Evolutionary conservation across 2,797 vertebrate species (phyloP).

Genomic region (Alosa sapidissima): DNA sequence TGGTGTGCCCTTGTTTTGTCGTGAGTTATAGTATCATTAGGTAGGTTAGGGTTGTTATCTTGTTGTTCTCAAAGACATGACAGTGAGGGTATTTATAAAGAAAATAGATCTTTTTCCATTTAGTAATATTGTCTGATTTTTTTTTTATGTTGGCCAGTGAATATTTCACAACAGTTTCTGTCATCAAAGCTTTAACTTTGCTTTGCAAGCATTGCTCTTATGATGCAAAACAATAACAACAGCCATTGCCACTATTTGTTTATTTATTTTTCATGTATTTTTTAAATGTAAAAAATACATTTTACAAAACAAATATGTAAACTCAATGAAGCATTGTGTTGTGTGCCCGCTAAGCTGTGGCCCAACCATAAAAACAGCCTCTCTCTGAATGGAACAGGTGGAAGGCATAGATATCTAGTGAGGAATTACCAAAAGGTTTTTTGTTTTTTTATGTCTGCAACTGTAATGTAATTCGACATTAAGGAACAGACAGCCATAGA

Average conservation of each 20-base stretch:
- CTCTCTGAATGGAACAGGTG: neutral
- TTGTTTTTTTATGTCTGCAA: neutral
- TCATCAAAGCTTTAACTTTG: constrained; percentile 34
- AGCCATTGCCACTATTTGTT: neutral
- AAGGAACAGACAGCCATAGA: constrained; percentile 25
- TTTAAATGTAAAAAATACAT: too few relatives aligned
- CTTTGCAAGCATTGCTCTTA: constrained; percentile 48
- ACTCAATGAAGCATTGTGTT: neutral
- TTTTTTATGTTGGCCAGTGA: neutral
- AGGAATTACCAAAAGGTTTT: neutral
- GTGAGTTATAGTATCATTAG: neutral
- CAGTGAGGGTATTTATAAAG: neutral
- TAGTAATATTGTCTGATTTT: neutral
- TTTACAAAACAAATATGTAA: too few relatives aligned
- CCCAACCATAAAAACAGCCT: neutral
- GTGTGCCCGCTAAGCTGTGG: neutral
- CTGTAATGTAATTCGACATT: neutral
- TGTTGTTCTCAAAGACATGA: neutral
- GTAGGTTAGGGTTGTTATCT: neutral
- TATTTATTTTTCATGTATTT: neutral
- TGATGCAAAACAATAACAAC: neutral
- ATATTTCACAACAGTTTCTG: neutral
- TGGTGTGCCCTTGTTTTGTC: neutral
- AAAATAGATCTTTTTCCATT: neutral
- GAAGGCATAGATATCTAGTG: neutral